phyloP scores from a whole-genome alignment of 2,888 invertebrate genomes.

The Neoitamus cyanurus region DNA sequence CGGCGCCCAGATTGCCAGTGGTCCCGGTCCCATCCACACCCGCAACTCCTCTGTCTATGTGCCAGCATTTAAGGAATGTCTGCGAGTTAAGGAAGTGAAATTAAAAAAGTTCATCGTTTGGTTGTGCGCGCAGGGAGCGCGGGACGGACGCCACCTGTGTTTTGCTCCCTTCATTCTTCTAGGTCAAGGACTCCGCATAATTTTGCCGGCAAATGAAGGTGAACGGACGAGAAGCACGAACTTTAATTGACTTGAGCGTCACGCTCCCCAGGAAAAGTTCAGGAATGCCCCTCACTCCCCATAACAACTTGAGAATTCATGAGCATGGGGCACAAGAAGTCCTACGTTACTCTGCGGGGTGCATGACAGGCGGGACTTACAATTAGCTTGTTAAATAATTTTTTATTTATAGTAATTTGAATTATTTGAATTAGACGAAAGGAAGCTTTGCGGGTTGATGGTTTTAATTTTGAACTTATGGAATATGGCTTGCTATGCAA shows the following conservation, averaged over 20 bases:
- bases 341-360: background rate
- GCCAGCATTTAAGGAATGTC: constrained; percentile 45
- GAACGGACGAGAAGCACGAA: background rate
- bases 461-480: too few species aligned
- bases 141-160: constrained; percentile 30
- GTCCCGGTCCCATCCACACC: background rate
- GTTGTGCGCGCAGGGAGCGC: background rate
- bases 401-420: background rate
- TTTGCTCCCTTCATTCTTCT: constrained; percentile 40
- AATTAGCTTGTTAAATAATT: background rate
- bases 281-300: background rate
- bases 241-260: constrained; percentile 32
- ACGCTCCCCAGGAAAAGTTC: background rate
- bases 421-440: background rate
- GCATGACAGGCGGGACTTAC: background rate
- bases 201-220: constrained; percentile 29
- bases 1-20: background rate
- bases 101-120: constrained; percentile 44
- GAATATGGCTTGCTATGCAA: too few species aligned
- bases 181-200: constrained; percentile 47
- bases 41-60: constrained; percentile 6
- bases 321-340: background rate
- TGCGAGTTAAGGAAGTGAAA: constrained; percentile 46
- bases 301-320: background rate
- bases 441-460: too few species aligned